Evolutionary conservation across 2,888 invertebrate genomes (phyloP), one percentile per base, ranked within the genome.

Genomic region (Cephus pulcher): DNA sequence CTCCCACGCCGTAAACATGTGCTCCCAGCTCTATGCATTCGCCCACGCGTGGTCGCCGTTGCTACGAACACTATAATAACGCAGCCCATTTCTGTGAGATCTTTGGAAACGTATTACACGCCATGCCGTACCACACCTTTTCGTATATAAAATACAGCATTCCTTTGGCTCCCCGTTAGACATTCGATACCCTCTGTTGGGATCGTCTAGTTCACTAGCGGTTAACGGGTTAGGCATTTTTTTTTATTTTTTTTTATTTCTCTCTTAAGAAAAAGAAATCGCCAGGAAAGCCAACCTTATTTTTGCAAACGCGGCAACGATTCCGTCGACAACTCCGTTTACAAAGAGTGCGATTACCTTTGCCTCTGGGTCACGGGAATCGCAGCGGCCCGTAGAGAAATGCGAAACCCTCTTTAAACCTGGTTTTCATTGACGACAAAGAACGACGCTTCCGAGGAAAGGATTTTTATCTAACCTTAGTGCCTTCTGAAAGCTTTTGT

Each of bases 1-100:
- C 84, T 85, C 82, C 82, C 83, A 80, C 81, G 79, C 82, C 83
- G 74, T 85, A 85, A 86, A 85, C 85, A 80, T 81, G 78, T 80
- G 71, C 71, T 71, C 32, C 32, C 71, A 30, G 71, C 82, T 79
- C 81, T 80, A 81, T 78, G 79, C 76, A 80, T 76, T 80, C 83
- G 82, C 81, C 83, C 84, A 82, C 86, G 76, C 68, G 6, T 6
- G 56, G 9, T 23, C 23, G 9, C 56, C 56, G 15, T 56, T 15
- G 23, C 12, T 71, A 71, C 33, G 34, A 34, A 32, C 33, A 71
- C 71, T 34, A 32, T 71, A 71, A 71, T 71, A 71, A 32, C 23
- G 12, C 33, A 34, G 71, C 33, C 56, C 71, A 71, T 71, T 71
- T 71, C 32, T 32, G 9, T 9, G 71, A 71, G 71, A 71, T 71